These are phyloP conservation scores for Hipposideros armiger DNA, from an alignment of 2,113 vertebrate species.

Conservation along the genomic window DNA sequence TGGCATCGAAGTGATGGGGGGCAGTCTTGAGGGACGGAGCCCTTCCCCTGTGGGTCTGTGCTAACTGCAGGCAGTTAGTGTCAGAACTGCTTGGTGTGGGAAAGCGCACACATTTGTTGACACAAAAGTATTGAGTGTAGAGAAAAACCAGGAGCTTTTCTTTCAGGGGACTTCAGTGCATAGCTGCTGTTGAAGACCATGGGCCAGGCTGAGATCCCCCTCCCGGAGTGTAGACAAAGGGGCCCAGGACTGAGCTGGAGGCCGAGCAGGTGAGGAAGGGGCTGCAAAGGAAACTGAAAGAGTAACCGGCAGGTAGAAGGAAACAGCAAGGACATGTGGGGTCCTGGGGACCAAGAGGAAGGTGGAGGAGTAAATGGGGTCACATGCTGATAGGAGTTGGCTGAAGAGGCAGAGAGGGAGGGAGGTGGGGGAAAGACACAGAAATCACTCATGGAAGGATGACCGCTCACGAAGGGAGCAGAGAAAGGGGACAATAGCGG, in stretches of 20 bases:
- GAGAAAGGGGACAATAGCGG: neutral
- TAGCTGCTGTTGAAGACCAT: neutral
- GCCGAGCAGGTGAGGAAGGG: neutral
- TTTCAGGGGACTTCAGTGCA: neutral
- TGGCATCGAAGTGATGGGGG: neutral
- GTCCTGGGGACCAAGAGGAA: neutral
- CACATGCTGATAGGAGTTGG: neutral
- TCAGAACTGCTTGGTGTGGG: neutral
- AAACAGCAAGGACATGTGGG: fast-evolving
- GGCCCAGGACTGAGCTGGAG: neutral
- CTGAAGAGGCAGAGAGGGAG: neutral
- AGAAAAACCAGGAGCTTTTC: neutral
- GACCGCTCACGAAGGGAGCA: neutral
- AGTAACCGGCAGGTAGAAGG: neutral
- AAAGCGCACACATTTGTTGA: neutral
- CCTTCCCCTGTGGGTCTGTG: neutral
- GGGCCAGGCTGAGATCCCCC: neutral
- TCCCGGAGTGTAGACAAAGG: neutral
- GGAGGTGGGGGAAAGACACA: no score
- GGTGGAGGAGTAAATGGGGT: fast-evolving
- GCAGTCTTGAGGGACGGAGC: neutral
- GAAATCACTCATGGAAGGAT: neutral
- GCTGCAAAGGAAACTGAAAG: neutral
- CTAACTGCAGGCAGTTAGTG: neutral
- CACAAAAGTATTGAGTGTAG: neutral